These are phyloP conservation scores for Hydractinia symbiolongicarpus DNA, from an alignment of 30 jellyfish, hydroid and myxozoan genomes.

Conservation along the genomic window DNA sequence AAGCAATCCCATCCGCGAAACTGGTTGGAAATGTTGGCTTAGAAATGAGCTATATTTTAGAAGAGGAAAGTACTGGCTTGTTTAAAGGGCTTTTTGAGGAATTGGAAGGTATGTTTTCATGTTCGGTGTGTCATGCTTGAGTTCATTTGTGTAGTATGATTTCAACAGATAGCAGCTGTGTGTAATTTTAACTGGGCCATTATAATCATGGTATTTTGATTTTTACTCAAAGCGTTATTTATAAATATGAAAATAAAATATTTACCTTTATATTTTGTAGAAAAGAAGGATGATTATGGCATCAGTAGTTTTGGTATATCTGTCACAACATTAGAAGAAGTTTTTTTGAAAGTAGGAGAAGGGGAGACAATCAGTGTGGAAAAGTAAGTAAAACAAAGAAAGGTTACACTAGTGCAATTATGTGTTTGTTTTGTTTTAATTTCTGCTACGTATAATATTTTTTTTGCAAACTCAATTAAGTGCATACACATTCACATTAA, in stretches of 20 bases:
- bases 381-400: background rate
- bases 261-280: too few relatives aligned
- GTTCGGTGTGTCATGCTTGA: background rate
- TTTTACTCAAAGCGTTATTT: too few relatives aligned
- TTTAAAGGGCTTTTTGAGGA: slow-evolving; percentile 60
- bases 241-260: too few relatives aligned
- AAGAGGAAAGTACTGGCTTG: slow-evolving; percentile 55
- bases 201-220: too few relatives aligned
- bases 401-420: too few relatives aligned
- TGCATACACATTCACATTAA: too few relatives aligned
- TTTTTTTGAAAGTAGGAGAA: slow-evolving; percentile 94
- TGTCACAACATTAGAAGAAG: slow-evolving; percentile 93
- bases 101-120: slow-evolving; percentile 47
- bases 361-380: slow-evolving; percentile 27
- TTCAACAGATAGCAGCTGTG: too few relatives aligned
- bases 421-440: too few relatives aligned
- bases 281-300: slow-evolving; percentile 56
- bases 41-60: slow-evolving; percentile 75
- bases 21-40: slow-evolving; percentile 86
- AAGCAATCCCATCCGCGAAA: slow-evolving; percentile 55
- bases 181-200: too few relatives aligned
- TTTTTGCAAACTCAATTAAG: too few relatives aligned
- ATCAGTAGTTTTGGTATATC: slow-evolving; percentile 96
- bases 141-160: too few relatives aligned
- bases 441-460: too few relatives aligned